These are phyloP conservation scores for Centroberyx gerrardi DNA, from an alignment of 2,797 vertebrate species.

Conservation along the genomic window DNA sequence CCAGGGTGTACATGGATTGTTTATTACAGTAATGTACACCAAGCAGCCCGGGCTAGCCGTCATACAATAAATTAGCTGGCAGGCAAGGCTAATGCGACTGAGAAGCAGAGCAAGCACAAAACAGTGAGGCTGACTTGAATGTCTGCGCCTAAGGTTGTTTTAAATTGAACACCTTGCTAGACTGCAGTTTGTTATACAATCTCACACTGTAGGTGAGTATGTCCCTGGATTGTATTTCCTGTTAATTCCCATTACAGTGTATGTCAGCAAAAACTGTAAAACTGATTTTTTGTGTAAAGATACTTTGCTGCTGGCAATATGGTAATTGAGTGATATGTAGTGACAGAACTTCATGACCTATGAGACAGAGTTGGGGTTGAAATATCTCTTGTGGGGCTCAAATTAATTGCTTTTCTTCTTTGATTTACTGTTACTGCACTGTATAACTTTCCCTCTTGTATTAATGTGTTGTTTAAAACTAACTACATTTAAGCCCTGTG, in stretches of 20 bases:
- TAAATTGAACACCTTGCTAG: conserved; percentile 27
- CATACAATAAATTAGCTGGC: conserved; percentile 37
- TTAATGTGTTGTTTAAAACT: conserved; percentile 43
- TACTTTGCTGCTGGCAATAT: conserved; percentile 32
- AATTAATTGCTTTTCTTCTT: conserved; percentile 56
- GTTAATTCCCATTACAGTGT: conserved; percentile 10
- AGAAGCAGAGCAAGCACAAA: conserved; percentile 4
- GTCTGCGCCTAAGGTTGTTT: conserved; percentile 30
- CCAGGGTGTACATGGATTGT: conserved; percentile 14
- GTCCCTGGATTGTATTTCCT: conserved; percentile 16
- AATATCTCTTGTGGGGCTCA: conserved; percentile 12
- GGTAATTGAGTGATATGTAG: conserved; percentile 31
- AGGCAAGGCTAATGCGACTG: conserved; percentile 26
- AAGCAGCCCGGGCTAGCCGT: conserved; percentile 14
- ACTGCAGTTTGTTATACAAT: conserved; percentile 23
- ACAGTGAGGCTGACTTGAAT: background rate
- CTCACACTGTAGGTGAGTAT: conserved; percentile 7
- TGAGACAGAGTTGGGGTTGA: conserved; percentile 15
- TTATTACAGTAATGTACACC: conserved; percentile 34
- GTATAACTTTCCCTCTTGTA: conserved; percentile 27
- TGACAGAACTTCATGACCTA: conserved; percentile 18
- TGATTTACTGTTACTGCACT: conserved; percentile 34
- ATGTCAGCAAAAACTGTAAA: conserved; percentile 9
- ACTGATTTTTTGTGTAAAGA: conserved; percentile 14
- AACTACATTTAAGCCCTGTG: conserved; percentile 25